Base-by-base conservation (phyloP, 2,113 vertebrate species). In the Muntiacus reevesi region DNA sequence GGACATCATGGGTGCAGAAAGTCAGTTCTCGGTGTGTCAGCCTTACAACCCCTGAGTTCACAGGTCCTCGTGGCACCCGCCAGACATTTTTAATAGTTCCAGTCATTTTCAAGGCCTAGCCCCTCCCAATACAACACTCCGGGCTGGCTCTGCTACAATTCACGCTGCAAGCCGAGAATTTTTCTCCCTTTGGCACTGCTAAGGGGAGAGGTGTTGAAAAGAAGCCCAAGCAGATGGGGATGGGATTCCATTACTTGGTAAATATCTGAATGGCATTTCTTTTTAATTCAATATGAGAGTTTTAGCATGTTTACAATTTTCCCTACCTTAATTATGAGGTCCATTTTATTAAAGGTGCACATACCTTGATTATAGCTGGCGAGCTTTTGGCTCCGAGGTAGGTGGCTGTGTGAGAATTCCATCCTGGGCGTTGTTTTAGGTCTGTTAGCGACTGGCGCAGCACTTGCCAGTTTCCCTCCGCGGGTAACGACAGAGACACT, bases 161-260 rank as follows among this genome's bases (percentile, higher is more conserved):
- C 93, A 97, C 36, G 96, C 96, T 95, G 97, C 97, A 98, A 95
- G 89, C 96, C 96, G 95, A 62, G 91, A 97, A 64, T 96, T 97
- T 76, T 95, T 97, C 86, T 97, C 86, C 79, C 91, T 95, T 98
- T 97, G 98, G 98, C 98, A 94, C 96, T 50, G 94, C 57, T 94
- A 57, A 93, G 87, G 50, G 87, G 60, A 98, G 93, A 97, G 94
- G 97, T 95, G 95, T 98, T 98, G 92, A 98, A 98, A 99, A 97
- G 97, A 98, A 98, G 94, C 95, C 82, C 62, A 98, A 98, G 97
- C 98, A 99, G 98, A 98, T 98, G 98, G 98, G 94, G 96, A 97
- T 83, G 93, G 91, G 96, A 98, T 98, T 98, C 98, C 97, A 98
- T 98, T 98, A 98, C 98, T 98, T 98, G 98, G 97, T 98, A 98